These are phyloP conservation scores for Zaprionus ghesquierei DNA, from an alignment of 1,140 invertebrate genomes.

Conservation along the genomic window DNA sequence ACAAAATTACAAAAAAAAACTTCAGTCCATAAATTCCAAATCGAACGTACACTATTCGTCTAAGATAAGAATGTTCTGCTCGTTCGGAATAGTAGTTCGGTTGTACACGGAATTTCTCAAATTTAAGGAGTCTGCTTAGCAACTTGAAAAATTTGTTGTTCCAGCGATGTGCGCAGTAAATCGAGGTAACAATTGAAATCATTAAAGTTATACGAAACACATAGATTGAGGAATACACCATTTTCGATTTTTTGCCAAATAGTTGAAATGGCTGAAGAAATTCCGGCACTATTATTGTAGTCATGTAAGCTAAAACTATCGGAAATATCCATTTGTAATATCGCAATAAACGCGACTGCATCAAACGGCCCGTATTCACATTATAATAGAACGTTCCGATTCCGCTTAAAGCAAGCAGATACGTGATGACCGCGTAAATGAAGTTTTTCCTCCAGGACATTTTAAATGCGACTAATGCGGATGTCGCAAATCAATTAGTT, in stretches of 20 bases:
- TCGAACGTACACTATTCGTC: background rate
- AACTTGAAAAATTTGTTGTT: conserved; percentile 18
- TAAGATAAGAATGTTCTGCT: background rate
- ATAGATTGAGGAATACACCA: background rate
- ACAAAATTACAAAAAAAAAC: background rate
- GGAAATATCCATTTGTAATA: background rate
- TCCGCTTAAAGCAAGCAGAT: background rate
- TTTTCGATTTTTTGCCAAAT: background rate
- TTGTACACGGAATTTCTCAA: background rate
- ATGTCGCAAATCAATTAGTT: background rate
- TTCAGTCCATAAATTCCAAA: background rate
- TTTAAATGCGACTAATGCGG: background rate
- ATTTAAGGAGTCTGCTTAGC: background rate
- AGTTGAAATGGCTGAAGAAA: background rate
- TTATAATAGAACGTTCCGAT: background rate
- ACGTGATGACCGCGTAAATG: background rate
- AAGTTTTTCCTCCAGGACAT: conserved; percentile 1
- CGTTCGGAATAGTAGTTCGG: background rate
- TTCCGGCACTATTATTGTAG: no score
- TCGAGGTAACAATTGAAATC: background rate
- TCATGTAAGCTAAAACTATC: no score
- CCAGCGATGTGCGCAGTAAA: background rate
- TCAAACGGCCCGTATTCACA: background rate
- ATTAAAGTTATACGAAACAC: background rate
- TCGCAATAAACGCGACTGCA: background rate